These are phyloP conservation scores for Operophtera brumata DNA, from an alignment of 2,888 invertebrate genomes.

Conservation along the genomic window DNA sequence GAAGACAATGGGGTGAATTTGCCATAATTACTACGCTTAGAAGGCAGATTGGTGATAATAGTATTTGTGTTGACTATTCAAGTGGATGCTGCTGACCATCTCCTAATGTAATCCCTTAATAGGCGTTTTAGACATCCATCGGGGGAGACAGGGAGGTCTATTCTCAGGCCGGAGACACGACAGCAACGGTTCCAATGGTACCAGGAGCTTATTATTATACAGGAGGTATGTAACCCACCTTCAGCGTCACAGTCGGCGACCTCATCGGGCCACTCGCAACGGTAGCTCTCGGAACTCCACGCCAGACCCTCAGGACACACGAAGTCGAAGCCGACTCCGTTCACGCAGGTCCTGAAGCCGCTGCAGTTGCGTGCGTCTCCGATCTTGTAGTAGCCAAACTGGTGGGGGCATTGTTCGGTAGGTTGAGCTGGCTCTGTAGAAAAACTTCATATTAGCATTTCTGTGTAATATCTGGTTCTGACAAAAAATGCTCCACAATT, in stretches of 20 bases:
- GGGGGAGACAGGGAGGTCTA: too few species aligned
- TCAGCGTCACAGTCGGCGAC: conserved; percentile 90
- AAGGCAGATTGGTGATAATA: too few species aligned
- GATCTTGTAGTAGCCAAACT: conserved; percentile 89
- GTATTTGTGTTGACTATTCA: too few species aligned
- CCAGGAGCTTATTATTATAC: neutral
- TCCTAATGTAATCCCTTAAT: too few species aligned
- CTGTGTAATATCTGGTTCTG: too few species aligned
- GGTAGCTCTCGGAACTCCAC: conserved; percentile 85
- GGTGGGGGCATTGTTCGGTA: conserved; percentile 90
- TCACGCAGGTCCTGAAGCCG: conserved; percentile 90
- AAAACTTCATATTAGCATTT: neutral
- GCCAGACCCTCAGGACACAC: conserved; percentile 93
- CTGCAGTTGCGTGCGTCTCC: conserved; percentile 85
- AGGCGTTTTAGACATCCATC: too few species aligned
- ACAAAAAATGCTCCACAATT: too few species aligned
- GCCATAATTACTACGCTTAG: too few species aligned
- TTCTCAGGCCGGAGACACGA: too few species aligned
- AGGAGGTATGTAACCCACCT: conserved; percentile 59
- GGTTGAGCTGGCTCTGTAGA: conserved; percentile 84
- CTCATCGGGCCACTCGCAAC: conserved; percentile 94
- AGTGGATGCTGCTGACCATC: too few species aligned
- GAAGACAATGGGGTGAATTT: too few species aligned
- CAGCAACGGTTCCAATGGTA: neutral
- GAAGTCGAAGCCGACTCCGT: conserved; percentile 86